Base-by-base conservation (phyloP, 2,888 invertebrate genomes). In the Oscheius sp. region DNA sequence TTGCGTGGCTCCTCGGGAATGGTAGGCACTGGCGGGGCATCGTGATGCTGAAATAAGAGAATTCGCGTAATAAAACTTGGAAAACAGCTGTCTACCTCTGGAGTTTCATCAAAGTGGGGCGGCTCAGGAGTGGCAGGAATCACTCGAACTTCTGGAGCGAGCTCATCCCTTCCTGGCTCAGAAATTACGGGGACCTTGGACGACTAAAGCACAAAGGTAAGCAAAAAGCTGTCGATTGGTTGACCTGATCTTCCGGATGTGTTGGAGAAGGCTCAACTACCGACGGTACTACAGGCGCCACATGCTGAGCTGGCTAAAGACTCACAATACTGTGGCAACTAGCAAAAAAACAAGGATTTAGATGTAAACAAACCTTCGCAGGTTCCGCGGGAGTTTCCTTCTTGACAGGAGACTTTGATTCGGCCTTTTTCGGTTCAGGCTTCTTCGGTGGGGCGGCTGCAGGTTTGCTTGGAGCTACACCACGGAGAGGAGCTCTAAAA, bases 121-220 rank as follows among this genome's bases (percentile, higher is more conserved):
- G 70, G 70, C 48, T 70, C 70, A 7, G 70, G 70, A 29, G 70
- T 70, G n/a, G 70, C 58, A 1, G 70, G 70, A 42, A 70, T 70
- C 37, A 70, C 42, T 9, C 55, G n/a, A 21, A 70, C 57, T 32
- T 70, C 68, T 13, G 68, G 68, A 55, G 42, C 68, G 21, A 68
- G 68, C 21, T 55, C 55, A n/a, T 35, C 51, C 1, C 37, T 42
- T 48, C 50, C 50, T n/a, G 48, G 48, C 1, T 47, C 63, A 4
- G 50, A 29, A 13, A 63, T 48, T 32, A 63, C 47, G 48, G 63
- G 63, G 35, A 60, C 60, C 47, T 10, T 10, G 21, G 60, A 60
- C 35, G 63, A 63, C 63, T 63, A 63, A 63, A 63, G 63, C 48
- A 47, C 63, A 29, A 63, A 2, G 48, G n/a, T 63, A 47, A 63